Conservation (phyloP, 2,797 vertebrate genomes). For the Toxotes lorentzi region DNA sequence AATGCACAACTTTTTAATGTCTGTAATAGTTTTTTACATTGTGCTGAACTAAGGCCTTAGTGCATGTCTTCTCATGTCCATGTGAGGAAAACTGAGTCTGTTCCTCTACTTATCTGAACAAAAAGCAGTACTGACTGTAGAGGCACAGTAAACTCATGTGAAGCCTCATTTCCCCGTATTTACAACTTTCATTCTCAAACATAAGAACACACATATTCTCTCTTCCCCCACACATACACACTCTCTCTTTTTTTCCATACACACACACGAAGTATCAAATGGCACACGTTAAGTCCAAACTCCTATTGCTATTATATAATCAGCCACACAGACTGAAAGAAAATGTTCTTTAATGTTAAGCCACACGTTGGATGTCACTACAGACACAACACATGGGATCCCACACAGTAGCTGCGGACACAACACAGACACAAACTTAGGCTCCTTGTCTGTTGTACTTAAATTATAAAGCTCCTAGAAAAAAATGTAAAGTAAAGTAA, state of each 20-base stretch:
- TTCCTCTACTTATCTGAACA: background rate
- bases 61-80: background rate
- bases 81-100: background rate
- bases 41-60: background rate
- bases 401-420: background rate
- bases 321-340: constrained; percentile 17
- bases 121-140: background rate
- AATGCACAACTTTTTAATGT: too few relatives aligned
- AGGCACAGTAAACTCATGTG: background rate
- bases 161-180: background rate
- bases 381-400: background rate
- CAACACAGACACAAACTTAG: background rate
- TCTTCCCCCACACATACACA: constrained; percentile 2
- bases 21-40: too few relatives aligned
- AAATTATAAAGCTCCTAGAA: background rate
- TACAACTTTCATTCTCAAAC: constrained; percentile 5
- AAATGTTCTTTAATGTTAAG: constrained; percentile 12
- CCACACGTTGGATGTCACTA: constrained; percentile 2
- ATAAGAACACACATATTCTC: background rate
- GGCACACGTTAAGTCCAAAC: background rate
- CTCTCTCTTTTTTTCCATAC: background rate
- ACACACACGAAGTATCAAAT: constrained; percentile 15
- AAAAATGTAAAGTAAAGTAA: background rate
- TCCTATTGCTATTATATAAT: constrained; percentile 50
- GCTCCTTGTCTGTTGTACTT: background rate